These are phyloP conservation scores for Netelia virgata DNA, from an alignment of 2,888 invertebrate genomes.

Conservation along the genomic window DNA sequence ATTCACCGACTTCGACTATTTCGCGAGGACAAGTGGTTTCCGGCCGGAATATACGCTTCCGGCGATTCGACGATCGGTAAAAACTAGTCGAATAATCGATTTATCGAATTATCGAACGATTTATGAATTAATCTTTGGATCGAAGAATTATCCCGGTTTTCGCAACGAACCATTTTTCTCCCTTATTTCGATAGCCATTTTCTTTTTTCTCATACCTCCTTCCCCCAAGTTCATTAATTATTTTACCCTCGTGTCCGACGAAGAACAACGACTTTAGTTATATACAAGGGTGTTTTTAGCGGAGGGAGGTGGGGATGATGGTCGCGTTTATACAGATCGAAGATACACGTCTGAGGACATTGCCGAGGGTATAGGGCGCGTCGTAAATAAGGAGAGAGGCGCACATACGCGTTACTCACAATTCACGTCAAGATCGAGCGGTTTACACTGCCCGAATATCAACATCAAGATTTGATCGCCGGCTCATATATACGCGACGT, in stretches of 20 bases:
- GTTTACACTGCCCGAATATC: slow-evolving; percentile 44
- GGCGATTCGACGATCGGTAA: no score
- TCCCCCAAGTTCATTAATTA: slow-evolving; percentile 47
- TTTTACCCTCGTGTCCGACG: slow-evolving; percentile 14
- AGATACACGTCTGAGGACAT: slow-evolving; percentile 60
- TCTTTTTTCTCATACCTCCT: neutral
- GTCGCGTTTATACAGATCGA: slow-evolving; percentile 57
- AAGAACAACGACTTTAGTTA: slow-evolving; percentile 39
- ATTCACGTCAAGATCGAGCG: slow-evolving; percentile 41
- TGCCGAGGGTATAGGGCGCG: neutral
- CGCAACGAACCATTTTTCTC: no score
- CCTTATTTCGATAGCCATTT: no score
- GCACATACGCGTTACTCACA: slow-evolving; percentile 44
- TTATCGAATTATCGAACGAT: no score
- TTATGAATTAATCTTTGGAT: no score
- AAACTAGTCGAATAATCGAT: no score
- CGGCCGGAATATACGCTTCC: no score
- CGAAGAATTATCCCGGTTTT: no score
- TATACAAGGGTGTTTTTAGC: slow-evolving; percentile 5
- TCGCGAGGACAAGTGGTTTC: slow-evolving; percentile 11
- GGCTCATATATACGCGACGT: slow-evolving; percentile 18
- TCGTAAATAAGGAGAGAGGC: slow-evolving; percentile 60
- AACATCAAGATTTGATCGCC: slow-evolving; percentile 62
- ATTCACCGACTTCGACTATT: slow-evolving; percentile 53
- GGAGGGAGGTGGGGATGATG: slow-evolving; percentile 22